A percentile compares a stretch with the other conserved stretches of the same genome.
phyloP scores from a whole-genome alignment of 2,797 vertebrate genomes.

The Poeciliopsis gracilis region DNA sequence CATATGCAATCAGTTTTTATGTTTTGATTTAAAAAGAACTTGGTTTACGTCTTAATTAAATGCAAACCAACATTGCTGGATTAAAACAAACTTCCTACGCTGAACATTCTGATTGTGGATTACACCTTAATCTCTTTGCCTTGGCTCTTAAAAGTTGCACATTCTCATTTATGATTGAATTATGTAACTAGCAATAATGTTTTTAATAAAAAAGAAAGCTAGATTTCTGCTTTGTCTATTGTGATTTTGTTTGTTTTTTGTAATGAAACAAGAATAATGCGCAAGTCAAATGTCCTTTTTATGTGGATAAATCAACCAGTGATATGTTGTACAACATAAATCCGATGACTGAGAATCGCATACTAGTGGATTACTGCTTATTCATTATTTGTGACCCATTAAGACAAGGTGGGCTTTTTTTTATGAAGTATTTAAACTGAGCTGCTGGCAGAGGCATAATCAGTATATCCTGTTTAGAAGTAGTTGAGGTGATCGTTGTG shows the following conservation, averaged over 20 bases:
- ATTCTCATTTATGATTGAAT: conserved; percentile 83
- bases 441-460: background rate
- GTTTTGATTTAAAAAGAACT: conserved; percentile 79
- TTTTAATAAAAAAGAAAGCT: conserved; percentile 82
- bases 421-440: background rate
- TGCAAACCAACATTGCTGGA: conserved; percentile 59
- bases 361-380: background rate
- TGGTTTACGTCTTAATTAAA: conserved; percentile 77
- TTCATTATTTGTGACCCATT: background rate
- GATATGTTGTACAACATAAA: background rate
- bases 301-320: too few species aligned
- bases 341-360: background rate
- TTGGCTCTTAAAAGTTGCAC: conserved; percentile 84
- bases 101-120: conserved; percentile 62
- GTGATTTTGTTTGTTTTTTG: background rate
- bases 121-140: conserved; percentile 79
- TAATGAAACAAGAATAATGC: background rate
- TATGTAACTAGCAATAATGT: conserved; percentile 86
- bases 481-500: too few species aligned
- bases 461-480: background rate
- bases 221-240: conserved; percentile 51
- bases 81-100: conserved; percentile 38
- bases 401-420: background rate
- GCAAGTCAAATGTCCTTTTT: background rate
- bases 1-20: conserved; percentile 82